A percentile compares a stretch with the other conserved stretches of the same genome.
Conservation (phyloP, 2,888 invertebrate genomes). For the Sesamia inferens region DNA sequence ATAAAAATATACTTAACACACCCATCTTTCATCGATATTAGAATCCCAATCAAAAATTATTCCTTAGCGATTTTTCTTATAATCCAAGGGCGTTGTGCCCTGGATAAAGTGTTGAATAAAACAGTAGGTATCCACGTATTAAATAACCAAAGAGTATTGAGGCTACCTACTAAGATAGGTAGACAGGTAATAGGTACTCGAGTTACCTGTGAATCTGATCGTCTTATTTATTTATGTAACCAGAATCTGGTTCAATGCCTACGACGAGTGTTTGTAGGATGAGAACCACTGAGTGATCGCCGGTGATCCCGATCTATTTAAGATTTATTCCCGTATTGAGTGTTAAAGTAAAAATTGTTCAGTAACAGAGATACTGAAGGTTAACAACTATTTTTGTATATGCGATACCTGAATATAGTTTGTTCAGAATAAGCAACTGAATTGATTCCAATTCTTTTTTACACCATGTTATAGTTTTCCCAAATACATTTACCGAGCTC, state of each 20-base stretch:
- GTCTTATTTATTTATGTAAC: slow-evolving; percentile 50
- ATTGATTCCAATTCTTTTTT: too few relatives aligned
- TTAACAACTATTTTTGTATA: neutral
- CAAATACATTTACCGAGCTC: too few relatives aligned
- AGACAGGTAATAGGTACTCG: slow-evolving; percentile 7
- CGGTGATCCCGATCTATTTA: slow-evolving; percentile 13
- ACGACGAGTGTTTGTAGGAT: slow-evolving; percentile 28
- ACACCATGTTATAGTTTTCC: too few relatives aligned
- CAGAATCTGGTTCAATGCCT: slow-evolving; percentile 41
- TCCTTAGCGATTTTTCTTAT: slow-evolving; percentile 48
- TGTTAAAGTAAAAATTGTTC: slow-evolving; percentile 12
- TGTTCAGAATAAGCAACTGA: too few relatives aligned
- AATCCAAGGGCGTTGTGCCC: slow-evolving; percentile 47
- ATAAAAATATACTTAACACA: neutral
- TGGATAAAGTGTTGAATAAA: slow-evolving; percentile 59
- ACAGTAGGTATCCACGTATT: slow-evolving; percentile 56
- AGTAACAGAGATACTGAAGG: neutral
- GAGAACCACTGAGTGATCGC: slow-evolving; percentile 16
- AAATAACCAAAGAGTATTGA: slow-evolving; percentile 64
- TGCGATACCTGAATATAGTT: too few relatives aligned
- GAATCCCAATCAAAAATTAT: slow-evolving; percentile 36
- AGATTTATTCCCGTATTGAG: slow-evolving; percentile 19
- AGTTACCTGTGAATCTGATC: slow-evolving; percentile 52
- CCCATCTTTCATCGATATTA: slow-evolving; percentile 37
- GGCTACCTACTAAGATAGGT: slow-evolving; percentile 28